phyloP scores from a whole-genome alignment of 2,797 vertebrate species.

The Enteromius argenteus region DNA sequence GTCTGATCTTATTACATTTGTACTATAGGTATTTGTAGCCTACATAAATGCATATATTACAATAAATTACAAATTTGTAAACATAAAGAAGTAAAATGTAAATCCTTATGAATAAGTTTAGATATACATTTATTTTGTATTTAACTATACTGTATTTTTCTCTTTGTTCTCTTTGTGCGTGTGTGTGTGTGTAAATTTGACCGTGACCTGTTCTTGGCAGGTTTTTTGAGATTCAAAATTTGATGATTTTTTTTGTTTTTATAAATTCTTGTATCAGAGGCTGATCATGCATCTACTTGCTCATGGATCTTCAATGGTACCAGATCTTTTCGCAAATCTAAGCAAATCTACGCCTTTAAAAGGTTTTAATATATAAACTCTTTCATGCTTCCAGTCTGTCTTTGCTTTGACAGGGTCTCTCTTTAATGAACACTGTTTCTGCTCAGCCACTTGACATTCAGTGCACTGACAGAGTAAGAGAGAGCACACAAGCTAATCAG shows the following conservation, averaged over 20 bases:
- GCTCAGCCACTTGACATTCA: constrained; percentile 42
- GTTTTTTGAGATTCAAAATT: not conserved
- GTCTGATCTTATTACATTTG: not conserved
- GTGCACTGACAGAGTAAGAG: constrained; percentile 13
- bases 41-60: not conserved
- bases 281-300: not conserved
- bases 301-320: not conserved
- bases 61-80: not conserved
- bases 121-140: too few species aligned
- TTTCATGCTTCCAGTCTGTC: constrained; percentile 14
- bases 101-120: not conserved
- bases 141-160: not conserved
- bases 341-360: not conserved
- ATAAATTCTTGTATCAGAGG: not conserved
- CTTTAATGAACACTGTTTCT: constrained; percentile 30
- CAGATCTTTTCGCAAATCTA: not conserved
- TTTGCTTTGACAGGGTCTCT: constrained; percentile 18
- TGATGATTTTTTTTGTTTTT: not conserved
- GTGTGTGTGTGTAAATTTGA: not conserved
- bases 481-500: constrained; percentile 29
- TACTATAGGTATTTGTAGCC: not conserved
- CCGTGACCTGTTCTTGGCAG: not conserved
- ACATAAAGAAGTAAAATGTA: not conserved
- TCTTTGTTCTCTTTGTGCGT: not conserved
- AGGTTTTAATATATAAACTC: not conserved